phyloP scores from a whole-genome alignment of 1,140 invertebrate species.

The Halictus rubicundus region DNA sequence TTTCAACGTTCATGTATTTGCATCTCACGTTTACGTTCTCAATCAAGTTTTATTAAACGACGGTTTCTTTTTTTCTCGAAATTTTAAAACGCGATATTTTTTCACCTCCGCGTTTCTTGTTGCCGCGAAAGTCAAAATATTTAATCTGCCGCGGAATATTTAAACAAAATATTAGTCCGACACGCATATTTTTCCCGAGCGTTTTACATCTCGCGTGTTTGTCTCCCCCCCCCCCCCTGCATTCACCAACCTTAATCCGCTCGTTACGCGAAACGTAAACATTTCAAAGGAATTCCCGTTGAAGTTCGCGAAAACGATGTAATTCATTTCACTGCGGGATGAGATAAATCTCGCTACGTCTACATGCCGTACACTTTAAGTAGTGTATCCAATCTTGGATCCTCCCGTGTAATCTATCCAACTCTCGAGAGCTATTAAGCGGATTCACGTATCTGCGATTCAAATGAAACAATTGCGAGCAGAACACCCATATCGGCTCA shows the following conservation, averaged over 20 bases:
- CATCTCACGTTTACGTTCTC: too few species aligned
- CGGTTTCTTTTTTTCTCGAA: too few species aligned
- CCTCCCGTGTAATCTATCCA: conserved; percentile 47
- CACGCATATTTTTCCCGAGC: too few species aligned
- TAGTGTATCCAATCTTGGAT: conserved; percentile 32
- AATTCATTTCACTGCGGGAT: conserved; percentile 1
- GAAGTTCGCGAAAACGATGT: neutral
- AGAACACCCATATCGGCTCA: neutral
- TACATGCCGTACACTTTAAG: neutral
- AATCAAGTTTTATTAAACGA: too few species aligned
- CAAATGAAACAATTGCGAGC: conserved; percentile 48
- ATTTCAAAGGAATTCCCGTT: neutral
- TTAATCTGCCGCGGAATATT: neutral
- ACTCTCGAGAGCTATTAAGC: conserved; percentile 49
- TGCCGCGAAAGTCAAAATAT: neutral
- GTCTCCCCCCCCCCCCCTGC: too few species aligned
- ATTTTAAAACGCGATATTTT: neutral
- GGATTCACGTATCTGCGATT: conserved; percentile 44
- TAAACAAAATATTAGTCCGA: too few species aligned
- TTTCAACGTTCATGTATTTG: too few species aligned
- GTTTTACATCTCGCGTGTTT: too few species aligned
- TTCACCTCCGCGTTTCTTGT: neutral
- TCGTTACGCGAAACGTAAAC: neutral
- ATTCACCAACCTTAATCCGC: neutral
- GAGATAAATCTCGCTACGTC: neutral